Conservation (phyloP, 2,797 vertebrate genomes). For the Crenuchus spilurus region DNA sequence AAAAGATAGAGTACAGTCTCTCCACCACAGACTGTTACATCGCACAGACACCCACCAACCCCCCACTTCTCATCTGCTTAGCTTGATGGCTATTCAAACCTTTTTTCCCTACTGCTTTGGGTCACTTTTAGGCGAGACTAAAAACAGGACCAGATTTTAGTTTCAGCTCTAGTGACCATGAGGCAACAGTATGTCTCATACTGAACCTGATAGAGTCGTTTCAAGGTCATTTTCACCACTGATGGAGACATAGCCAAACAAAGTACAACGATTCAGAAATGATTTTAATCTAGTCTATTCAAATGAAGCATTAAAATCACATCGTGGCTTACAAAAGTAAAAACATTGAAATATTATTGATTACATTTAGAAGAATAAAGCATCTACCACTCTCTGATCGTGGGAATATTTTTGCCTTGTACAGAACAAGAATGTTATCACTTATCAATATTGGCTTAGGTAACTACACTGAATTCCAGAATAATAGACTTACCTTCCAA, state of each 20-base stretch:
- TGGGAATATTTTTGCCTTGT: not conserved
- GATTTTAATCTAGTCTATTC: not conserved
- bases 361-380: not conserved
- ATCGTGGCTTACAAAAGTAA: not conserved
- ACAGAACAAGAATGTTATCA: slow-evolving; percentile 54
- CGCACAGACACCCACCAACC: slow-evolving; percentile 51
- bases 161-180: slow-evolving; percentile 23
- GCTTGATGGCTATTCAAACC: not conserved
- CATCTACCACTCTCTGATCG: not conserved
- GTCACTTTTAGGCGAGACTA: slow-evolving; percentile 52
- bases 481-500: slow-evolving; percentile 64
- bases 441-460: slow-evolving; percentile 49
- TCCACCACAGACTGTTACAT: slow-evolving; percentile 61
- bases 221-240: slow-evolving; percentile 45
- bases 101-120: slow-evolving; percentile 44
- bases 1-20: slow-evolving; percentile 57
- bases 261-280: too few relatives aligned
- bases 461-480: slow-evolving; percentile 68
- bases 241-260: not conserved
- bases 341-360: not conserved
- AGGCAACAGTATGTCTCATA: slow-evolving; percentile 27
- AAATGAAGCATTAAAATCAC: not conserved
- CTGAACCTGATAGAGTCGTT: slow-evolving; percentile 37
- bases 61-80: not conserved
- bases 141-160: slow-evolving; percentile 44